Evolutionary conservation across 2,113 vertebrate species (phyloP).

Genomic region (Notarius quadriscutis): DNA sequence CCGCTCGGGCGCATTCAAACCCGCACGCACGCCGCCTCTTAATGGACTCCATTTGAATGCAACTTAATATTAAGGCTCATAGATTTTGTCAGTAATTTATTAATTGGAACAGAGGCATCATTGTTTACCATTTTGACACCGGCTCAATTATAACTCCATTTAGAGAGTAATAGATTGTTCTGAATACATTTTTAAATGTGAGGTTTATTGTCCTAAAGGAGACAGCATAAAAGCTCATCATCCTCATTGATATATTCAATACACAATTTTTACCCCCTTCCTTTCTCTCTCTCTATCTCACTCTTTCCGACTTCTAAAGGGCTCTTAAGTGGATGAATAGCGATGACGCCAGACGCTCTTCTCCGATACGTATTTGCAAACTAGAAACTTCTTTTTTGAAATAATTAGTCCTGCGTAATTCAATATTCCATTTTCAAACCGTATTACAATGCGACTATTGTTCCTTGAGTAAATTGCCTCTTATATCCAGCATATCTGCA

Average conservation of each 20-base stretch:
- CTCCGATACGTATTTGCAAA: slow-evolving; percentile 59
- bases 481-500: background rate
- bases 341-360: slow-evolving; percentile 12
- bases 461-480: slow-evolving; percentile 59
- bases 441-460: slow-evolving; percentile 41
- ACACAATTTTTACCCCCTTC: background rate
- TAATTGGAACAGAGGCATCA: slow-evolving; percentile 98
- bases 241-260: slow-evolving; percentile 40
- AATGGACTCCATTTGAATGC: slow-evolving; percentile 96
- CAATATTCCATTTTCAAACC: slow-evolving; percentile 57
- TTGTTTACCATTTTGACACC: slow-evolving; percentile 97
- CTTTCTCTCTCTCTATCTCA: slow-evolving; percentile 24
- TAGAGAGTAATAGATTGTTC: slow-evolving; percentile 87
- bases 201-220: slow-evolving; percentile 71
- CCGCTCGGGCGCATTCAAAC: slow-evolving; percentile 89
- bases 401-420: slow-evolving; percentile 64
- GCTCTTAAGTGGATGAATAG: slow-evolving; percentile 54
- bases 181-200: slow-evolving; percentile 70
- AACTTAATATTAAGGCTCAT: slow-evolving; percentile 99
- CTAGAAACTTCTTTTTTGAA: slow-evolving; percentile 54
- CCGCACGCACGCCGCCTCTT: slow-evolving; percentile 91
- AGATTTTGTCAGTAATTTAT: slow-evolving; percentile 99
- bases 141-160: slow-evolving; percentile 96
- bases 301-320: slow-evolving; percentile 41
- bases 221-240: slow-evolving; percentile 61